Evolutionary conservation across 2,113 vertebrate genomes (phyloP), one percentile per base, ranked within the genome.

Genomic region (Casuarius casuarius): DNA sequence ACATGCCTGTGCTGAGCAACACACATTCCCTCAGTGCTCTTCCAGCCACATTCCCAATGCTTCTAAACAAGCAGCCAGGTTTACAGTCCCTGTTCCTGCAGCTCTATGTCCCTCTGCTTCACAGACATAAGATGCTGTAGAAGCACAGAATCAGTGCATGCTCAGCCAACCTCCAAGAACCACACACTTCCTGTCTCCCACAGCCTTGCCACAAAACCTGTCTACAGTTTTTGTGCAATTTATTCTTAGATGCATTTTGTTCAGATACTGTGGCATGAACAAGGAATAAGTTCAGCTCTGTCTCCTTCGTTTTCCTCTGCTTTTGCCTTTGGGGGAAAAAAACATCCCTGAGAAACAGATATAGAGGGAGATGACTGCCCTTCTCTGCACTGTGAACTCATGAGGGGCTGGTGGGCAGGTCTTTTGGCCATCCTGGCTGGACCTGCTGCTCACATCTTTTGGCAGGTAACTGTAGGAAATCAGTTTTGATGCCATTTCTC

Each of bases 211-310:
- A 84, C 42, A 29, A 13, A 61, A 84, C 52, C 71, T 86, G 58
- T 67, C 52, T 67, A 46, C 71, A 82, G n/a, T 29, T 95, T 52
- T 68, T 38, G 26, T 48, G 61, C 20, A 42, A 40, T 62, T 91
- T 58, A 75, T 82, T 93, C 58, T 42, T 82, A 54, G 52, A 79
- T 52, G 49, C 11, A 65, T 87, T 92, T 84, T 92, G 66, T 42
- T 78, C 78, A 72, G 22, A 44, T 61, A 44, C 61, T 90, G 77
- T 51, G 65, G 48, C 40, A 82, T n/a, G 77, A 95, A 63, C 17
- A 68, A 89, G 15, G 35, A 96, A 93, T 62, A 91, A 85, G 92
- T 67, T 67, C 65, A 72, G 23, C 70, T 78, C 38, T 38, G 28
- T 72, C 49, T 49, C 35, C n/a, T 68, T 91, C 1, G 52, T 84